Evolutionary conservation across 2,113 vertebrate species (phyloP).

Genomic region (Aramus guarauna): DNA sequence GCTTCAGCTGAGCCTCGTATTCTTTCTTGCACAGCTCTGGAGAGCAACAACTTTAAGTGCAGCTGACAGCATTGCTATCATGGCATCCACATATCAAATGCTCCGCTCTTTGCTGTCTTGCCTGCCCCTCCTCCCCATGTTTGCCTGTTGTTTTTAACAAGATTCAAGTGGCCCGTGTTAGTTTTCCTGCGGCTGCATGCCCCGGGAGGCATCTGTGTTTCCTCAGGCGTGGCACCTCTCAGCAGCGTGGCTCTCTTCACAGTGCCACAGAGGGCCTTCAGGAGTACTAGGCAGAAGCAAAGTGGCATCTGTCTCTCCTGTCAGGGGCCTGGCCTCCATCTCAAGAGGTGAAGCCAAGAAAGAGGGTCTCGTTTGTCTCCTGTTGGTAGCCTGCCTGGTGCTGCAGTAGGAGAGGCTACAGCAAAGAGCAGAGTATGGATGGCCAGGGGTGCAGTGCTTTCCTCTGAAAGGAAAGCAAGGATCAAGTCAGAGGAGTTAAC

Average conservation of each 20-base stretch:
- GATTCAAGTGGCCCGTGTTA: not conserved
- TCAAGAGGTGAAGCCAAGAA: not conserved
- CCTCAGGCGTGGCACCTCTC: not conserved
- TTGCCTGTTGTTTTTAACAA: not conserved
- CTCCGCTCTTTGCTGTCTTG: not conserved
- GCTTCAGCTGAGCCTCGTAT: not conserved
- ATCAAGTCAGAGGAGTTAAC: not conserved
- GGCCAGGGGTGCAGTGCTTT: not conserved
- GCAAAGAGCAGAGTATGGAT: not conserved
- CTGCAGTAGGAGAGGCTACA: not conserved
- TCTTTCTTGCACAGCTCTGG: conserved; percentile 19
- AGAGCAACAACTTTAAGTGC: not conserved
- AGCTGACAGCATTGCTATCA: conserved; percentile 39
- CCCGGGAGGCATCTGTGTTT: not conserved
- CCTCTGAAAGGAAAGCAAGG: not conserved
- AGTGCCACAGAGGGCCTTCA: not conserved
- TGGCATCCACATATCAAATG: not conserved
- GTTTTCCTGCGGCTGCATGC: not conserved
- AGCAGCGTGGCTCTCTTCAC: not conserved
- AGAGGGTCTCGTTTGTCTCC: not conserved
- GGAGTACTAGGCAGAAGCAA: not conserved
- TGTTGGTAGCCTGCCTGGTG: not conserved
- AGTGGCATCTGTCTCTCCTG: not conserved
- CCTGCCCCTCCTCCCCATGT: not conserved
- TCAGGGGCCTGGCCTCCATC: not conserved